Base-by-base conservation (phyloP, 2,888 invertebrate genomes). In the Lutraria lutraria region DNA sequence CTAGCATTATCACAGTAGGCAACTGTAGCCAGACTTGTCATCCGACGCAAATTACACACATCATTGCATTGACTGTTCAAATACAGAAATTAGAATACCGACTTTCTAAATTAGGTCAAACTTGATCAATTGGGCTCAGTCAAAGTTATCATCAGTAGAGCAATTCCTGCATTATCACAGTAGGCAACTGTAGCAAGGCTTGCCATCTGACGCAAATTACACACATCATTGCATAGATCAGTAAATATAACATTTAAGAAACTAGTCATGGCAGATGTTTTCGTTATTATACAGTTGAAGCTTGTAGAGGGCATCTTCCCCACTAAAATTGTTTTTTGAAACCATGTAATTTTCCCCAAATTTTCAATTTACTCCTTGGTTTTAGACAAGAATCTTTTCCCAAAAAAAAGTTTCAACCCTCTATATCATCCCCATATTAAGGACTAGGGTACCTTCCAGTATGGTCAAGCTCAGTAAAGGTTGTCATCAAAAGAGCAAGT, bases 171-270 rank as follows among this genome's bases (percentile, higher is more conserved):
- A 53, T 25, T 19, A n/a, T 54, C 13, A 81, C 81, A 81, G 84
- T 25, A 84, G 84, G 84, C 72, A 72, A 84, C 84, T 72, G 84
- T 84, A 34, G 25, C 72, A 16, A n/a, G n/a, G 29, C 63, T 15
- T 53, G 34, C 82, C 13, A 21, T 84, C 84, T 21, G 84, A 85
- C 89, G 89, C 93, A 92, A 91, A 91, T 89, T 91, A 92, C 89
- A 87, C 84, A n/a, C 88, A 90, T 89, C 88, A 91, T 68, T n/a
- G 87, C 86, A 88, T 31, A 6, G n/a, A n/a, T n/a, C n/a, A n/a
- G n/a, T n/a, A n/a, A n/a, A n/a, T n/a, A n/a, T n/a, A n/a, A n/a
- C n/a, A n/a, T n/a, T n/a, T n/a, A n/a, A n/a, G n/a, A n/a, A n/a
- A n/a, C n/a, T n/a, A n/a, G n/a, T n/a, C n/a, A n/a, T n/a, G n/a